phyloP scores from a whole-genome alignment of 2,888 invertebrate species.

The Micoletzkya japonica region DNA sequence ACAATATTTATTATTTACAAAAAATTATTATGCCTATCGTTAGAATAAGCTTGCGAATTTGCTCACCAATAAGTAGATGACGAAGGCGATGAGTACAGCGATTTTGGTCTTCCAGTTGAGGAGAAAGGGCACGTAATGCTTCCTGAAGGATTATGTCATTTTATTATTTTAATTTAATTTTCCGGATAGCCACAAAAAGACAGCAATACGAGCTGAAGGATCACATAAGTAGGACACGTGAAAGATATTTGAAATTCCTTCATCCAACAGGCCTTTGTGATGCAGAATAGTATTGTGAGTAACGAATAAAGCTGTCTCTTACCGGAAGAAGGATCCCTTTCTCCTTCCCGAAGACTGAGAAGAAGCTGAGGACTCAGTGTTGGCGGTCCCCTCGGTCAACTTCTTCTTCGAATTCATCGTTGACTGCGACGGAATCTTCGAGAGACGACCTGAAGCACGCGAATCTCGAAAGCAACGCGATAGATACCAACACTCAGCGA shows the following conservation, averaged over 20 bases:
- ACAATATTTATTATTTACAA: no score
- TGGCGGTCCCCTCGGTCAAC: neutral
- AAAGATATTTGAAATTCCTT: no score
- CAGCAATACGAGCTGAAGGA: no score
- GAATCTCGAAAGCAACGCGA: no score
- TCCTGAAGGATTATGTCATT: slow-evolving; percentile 30
- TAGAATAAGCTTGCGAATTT: no score
- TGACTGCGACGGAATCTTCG: no score
- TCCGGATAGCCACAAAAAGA: no score
- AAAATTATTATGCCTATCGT: no score
- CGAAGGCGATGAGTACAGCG: slow-evolving; percentile 77
- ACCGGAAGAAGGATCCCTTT: slow-evolving; percentile 27
- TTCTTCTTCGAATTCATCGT: neutral
- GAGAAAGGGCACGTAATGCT: slow-evolving; percentile 59
- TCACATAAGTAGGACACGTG: no score
- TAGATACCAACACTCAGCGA: no score
- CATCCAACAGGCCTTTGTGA: no score
- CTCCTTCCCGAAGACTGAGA: neutral
- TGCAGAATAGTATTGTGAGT: neutral
- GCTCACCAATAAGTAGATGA: slow-evolving; percentile 78
- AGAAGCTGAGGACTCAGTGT: neutral
- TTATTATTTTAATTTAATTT: neutral
- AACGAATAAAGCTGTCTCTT: neutral
- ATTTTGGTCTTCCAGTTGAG: slow-evolving; percentile 55
- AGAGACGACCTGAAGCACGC: no score